Evolutionary conservation across 1,140 invertebrate species (phyloP).

Genomic region (Polyergus mexicanus): DNA sequence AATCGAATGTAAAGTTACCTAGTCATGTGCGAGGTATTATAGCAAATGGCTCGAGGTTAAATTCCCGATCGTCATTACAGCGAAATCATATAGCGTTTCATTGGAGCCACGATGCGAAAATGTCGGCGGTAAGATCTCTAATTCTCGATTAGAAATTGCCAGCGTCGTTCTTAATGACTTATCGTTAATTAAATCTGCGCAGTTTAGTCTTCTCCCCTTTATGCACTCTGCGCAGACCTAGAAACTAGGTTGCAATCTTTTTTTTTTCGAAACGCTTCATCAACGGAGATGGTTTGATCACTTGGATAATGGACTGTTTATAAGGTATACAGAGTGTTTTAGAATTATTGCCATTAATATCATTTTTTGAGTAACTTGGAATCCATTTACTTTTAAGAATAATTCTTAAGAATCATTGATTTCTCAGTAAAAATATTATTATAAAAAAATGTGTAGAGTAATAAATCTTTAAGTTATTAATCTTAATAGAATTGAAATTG

Average conservation of each 20-base stretch:
- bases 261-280: constrained; percentile 26
- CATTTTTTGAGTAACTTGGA: neutral
- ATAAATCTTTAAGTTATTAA: neutral
- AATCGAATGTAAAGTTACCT: constrained; percentile 57
- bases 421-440: neutral
- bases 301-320: constrained; percentile 7
- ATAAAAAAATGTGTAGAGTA: neutral
- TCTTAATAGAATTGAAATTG: neutral
- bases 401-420: neutral
- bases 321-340: neutral
- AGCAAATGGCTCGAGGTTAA: constrained; percentile 11
- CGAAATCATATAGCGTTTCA: constrained; percentile 53
- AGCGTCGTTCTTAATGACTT: constrained; percentile 68
- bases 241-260: constrained; percentile 24
- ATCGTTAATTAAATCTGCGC: constrained; percentile 75
- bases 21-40: constrained; percentile 48
- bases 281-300: neutral
- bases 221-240: constrained; percentile 13
- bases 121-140: constrained; percentile 51
- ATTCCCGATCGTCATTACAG: constrained; percentile 60
- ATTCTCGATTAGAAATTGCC: constrained; percentile 63
- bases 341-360: constrained; percentile 18
- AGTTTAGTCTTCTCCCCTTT: constrained; percentile 53
- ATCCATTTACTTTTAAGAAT: neutral
- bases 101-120: constrained; percentile 56